Conservation (phyloP, 2,797 vertebrate genomes). For the Fistularia tabacaria region DNA sequence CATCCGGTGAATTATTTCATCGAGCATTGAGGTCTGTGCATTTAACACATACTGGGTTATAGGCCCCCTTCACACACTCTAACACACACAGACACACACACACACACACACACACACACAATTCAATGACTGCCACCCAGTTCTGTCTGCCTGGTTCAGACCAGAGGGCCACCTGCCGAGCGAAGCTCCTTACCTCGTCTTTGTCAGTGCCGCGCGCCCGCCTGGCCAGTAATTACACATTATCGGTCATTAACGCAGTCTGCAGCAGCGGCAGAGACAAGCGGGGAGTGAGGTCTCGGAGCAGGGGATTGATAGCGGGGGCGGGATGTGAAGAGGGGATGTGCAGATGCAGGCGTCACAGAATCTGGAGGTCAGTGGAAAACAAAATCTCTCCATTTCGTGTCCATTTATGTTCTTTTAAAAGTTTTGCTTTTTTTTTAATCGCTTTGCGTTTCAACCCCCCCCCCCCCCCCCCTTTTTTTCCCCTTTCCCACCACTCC, state of each 20-base stretch:
- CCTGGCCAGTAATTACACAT: constrained; percentile 70
- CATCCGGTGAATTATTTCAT: no score
- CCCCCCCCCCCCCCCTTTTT: constrained; percentile 10
- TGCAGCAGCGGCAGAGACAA: constrained; percentile 49
- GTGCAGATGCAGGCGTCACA: constrained; percentile 7
- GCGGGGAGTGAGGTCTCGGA: constrained; percentile 29
- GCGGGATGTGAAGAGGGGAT: not conserved
- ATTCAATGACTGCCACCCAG: no score
- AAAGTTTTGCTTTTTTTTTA: constrained; percentile 25
- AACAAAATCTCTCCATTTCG: constrained; percentile 6
- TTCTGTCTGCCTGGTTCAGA: no score
- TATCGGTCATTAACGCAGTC: constrained; percentile 70
- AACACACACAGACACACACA: no score
- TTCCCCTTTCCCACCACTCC: constrained; percentile 36
- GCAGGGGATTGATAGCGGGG: constrained; percentile 9
- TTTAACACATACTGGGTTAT: no score
- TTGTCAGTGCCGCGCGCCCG: constrained; percentile 57
- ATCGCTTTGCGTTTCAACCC: constrained; percentile 20
- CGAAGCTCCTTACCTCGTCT: constrained; percentile 38
- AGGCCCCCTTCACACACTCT: no score
- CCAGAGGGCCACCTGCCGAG: no score
- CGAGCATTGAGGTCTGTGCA: no score
- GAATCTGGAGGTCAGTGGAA: no score
- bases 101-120: no score
- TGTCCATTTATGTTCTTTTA: not conserved